These are phyloP conservation scores for Lysandra bellargus DNA, from an alignment of 2,888 invertebrate genomes.

Conservation along the genomic window DNA sequence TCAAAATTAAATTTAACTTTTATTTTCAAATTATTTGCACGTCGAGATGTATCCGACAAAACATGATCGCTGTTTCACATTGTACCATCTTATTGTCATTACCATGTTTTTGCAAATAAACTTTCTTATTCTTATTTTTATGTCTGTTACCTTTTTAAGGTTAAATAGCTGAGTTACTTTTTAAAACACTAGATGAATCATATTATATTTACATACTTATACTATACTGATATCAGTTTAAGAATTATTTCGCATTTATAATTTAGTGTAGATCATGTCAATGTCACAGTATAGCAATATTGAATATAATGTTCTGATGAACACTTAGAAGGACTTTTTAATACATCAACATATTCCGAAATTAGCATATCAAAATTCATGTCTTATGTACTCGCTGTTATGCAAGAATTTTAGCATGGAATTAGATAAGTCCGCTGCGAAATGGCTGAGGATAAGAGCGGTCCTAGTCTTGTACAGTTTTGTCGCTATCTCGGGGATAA, in stretches of 20 bases:
- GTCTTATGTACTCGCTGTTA: conserved; percentile 36
- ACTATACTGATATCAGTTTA: too few species aligned
- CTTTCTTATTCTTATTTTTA: too few species aligned
- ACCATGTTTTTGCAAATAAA: too few species aligned
- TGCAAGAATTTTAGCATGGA: conserved; percentile 70
- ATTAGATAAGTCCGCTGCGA: conserved; percentile 75
- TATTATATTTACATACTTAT: too few species aligned
- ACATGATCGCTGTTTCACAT: too few species aligned
- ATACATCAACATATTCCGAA: neutral
- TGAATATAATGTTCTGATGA: neutral
- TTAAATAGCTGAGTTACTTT: neutral
- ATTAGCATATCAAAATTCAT: conserved; percentile 2
- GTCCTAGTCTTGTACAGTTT: conserved; percentile 80
- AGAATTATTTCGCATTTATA: too few species aligned
- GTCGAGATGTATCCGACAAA: too few species aligned
- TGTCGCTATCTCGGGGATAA: conserved; percentile 80
- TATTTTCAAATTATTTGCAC: too few species aligned
- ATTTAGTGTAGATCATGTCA: neutral
- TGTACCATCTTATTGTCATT: too few species aligned
- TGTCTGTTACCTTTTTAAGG: too few species aligned
- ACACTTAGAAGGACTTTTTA: neutral
- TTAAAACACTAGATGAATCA: too few species aligned
- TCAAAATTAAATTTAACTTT: too few species aligned
- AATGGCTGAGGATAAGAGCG: conserved; percentile 79
- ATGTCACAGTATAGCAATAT: neutral